Evolutionary conservation across 2,888 invertebrate species (phyloP), one percentile per base, ranked within the genome.

Genomic region (Agonopterix arenella): DNA sequence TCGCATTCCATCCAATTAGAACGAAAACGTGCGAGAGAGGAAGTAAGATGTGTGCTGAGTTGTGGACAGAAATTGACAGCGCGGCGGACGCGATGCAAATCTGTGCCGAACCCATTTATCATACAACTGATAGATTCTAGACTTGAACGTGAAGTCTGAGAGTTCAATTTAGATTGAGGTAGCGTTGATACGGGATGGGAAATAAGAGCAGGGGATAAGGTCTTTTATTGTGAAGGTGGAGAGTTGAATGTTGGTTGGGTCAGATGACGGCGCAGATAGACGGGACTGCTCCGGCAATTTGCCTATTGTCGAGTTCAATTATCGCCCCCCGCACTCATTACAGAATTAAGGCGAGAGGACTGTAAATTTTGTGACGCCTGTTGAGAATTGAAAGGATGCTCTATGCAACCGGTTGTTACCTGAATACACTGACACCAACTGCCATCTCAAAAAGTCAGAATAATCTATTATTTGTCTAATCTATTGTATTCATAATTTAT

Each of bases 261-360:
- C 40, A n/a, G 40, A 40, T 40, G 3, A 28, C 28, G 0, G 5
- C 28, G 61, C 70, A 66, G 70, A 68, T 69, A 66, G 68, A 68
- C 72, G 64, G 70, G 70, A 76, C 68, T 73, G 77, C 76, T 65
- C 65, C 73, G 73, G 76, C 89, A 88, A 88, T 88, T 88, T 86
- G 83, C 86, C 84, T 85, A 86, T 89, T 88, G 85, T 76, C 68
- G 83, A 73, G 76, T 77, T 77, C 84, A 88, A 88, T 89, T 88
- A 86, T 86, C 85, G 84, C 89, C 88, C 89, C 83, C 86, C 80
- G 84, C 85, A 77, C 83, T 83, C 76, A 84, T 88, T 86, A 85
- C 84, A 77, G 88, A 78, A 85, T 89, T 86, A 88, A 84, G 79
- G 74, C 81, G 79, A 76, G 79, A 84, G 76, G 74, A 74, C 80